A percentile compares a stretch with the other conserved stretches of the same genome.
These are phyloP conservation scores for Hemistola chrysoprasaria DNA, from an alignment of 2,888 invertebrate species.

Conservation along the genomic window DNA sequence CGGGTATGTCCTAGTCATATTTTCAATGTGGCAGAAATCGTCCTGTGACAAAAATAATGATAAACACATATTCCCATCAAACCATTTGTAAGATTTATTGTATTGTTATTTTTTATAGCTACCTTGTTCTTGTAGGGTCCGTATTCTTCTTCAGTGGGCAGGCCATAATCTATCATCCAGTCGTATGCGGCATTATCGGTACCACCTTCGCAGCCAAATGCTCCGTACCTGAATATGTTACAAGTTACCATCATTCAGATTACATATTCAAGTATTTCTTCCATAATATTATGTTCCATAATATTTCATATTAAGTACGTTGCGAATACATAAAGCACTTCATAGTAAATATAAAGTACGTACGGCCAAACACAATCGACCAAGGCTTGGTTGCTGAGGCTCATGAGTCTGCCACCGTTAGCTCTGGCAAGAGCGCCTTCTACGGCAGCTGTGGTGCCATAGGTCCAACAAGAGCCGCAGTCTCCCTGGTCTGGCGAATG, in stretches of 20 bases:
- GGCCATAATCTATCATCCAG: background rate
- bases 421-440: background rate
- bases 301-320: too few relatives aligned
- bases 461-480: slow-evolving; percentile 1
- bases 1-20: background rate
- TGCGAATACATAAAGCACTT: too few relatives aligned
- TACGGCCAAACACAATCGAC: too few relatives aligned
- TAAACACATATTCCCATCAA: too few relatives aligned
- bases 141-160: background rate
- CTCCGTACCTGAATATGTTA: too few relatives aligned
- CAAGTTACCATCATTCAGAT: too few relatives aligned
- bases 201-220: background rate
- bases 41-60: background rate
- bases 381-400: background rate
- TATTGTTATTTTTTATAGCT: too few relatives aligned
- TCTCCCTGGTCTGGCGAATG: background rate
- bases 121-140: background rate
- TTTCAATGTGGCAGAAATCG: background rate
- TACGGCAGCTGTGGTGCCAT: background rate
- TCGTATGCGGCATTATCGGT: slow-evolving; percentile 1
- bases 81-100: too few relatives aligned
- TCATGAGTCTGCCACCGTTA: background rate
- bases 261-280: too few relatives aligned
- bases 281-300: too few relatives aligned
- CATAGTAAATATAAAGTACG: too few relatives aligned